Conservation (phyloP, 2,888 invertebrate genomes). For the Drosophila mulleri region DNA sequence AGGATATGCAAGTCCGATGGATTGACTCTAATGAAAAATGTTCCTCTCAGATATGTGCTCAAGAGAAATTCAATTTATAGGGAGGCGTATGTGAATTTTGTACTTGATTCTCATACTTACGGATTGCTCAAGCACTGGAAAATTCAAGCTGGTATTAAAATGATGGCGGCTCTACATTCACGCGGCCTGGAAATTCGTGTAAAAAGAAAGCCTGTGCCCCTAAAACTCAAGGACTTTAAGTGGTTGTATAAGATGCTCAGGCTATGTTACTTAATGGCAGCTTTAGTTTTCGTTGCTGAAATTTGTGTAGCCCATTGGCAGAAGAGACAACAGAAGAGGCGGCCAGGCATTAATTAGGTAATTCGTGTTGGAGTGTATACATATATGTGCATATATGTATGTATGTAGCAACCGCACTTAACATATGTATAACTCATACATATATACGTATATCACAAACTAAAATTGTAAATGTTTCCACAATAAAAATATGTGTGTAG, state of each 20-base stretch:
- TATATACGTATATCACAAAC: background rate
- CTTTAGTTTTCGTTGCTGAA: constrained; percentile 19
- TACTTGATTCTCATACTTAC: background rate
- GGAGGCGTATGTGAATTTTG: constrained; percentile 7
- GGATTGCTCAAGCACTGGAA: constrained; percentile 14
- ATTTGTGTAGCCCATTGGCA: background rate
- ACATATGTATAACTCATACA: background rate
- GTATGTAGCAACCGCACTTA: too few species aligned
- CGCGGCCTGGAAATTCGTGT: background rate
- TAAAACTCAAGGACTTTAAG: background rate
- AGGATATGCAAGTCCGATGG: constrained; percentile 3
- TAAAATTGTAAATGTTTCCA: background rate
- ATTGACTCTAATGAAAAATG: background rate
- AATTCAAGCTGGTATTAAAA: background rate
- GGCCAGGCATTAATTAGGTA: background rate
- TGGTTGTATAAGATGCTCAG: constrained; percentile 27
- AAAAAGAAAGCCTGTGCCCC: background rate
- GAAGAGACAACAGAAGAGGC: background rate
- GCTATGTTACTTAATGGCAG: background rate
- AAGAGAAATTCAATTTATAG: constrained; percentile 22
- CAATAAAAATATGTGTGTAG: background rate
- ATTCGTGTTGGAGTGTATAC: too few species aligned
- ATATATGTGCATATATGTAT: too few species aligned
- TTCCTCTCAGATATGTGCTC: background rate
- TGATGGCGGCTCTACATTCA: background rate